Evolutionary conservation across 1,140 invertebrate species (phyloP).

Genomic region (Trinorchestia longiramus): DNA sequence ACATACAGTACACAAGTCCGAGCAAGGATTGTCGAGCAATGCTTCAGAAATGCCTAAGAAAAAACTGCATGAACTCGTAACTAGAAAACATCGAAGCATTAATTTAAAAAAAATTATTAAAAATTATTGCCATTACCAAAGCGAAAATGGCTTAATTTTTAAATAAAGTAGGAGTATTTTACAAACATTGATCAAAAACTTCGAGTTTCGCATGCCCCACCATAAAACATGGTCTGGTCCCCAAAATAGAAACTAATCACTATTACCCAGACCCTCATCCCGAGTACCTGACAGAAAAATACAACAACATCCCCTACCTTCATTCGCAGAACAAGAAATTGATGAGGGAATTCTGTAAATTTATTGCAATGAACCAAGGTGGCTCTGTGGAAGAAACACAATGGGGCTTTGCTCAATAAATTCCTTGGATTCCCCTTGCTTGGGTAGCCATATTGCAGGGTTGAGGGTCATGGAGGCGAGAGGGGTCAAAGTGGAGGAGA

Average conservation of each 20-base stretch:
- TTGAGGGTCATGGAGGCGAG: neutral
- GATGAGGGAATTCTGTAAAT: neutral
- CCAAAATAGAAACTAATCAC: neutral
- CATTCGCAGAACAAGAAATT: neutral
- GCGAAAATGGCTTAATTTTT: too few relatives aligned
- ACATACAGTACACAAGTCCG: too few relatives aligned
- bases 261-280: neutral
- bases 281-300: neutral
- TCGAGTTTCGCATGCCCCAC: too few relatives aligned
- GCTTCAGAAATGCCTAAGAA: too few relatives aligned
- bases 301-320: neutral
- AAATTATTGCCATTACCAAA: too few relatives aligned
- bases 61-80: too few relatives aligned
- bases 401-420: slow-evolving; percentile 7
- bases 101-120: too few relatives aligned
- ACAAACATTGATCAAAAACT: too few relatives aligned
- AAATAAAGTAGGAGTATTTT: too few relatives aligned
- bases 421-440: neutral
- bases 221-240: neutral
- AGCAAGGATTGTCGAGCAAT: too few relatives aligned
- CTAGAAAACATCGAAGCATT: too few relatives aligned
- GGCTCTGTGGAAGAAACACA: neutral
- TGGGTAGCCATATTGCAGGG: neutral
- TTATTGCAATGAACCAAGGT: neutral
- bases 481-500: neutral